Base-by-base conservation (phyloP, 1,140 invertebrate species). In the Lepidurus couesii region DNA sequence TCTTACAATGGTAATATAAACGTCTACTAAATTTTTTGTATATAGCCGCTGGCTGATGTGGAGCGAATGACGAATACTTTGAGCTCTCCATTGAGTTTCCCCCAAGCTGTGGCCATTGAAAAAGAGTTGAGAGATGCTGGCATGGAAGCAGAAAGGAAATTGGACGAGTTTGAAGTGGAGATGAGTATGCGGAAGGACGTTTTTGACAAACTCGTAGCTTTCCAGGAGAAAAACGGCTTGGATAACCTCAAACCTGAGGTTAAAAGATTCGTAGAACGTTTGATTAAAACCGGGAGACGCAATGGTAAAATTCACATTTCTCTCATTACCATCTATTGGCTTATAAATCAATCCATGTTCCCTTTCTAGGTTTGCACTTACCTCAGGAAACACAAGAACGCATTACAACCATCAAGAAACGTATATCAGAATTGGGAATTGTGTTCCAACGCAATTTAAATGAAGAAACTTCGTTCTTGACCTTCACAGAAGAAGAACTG, bases 171-270 rank as follows among this genome's bases (percentile, higher is more conserved):
- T 84, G 85, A 87, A 83, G 86, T 88, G 26, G 87, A 88, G 82
- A 84, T 87, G 82, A 86, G 85, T 84, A 88, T 89, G 87, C 81
- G 87, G 65, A 86, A 87, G 80, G 88, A 88, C 82, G 84, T 89
- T 8, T 89, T 88, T 84, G 85, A 88, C 79, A 83, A 85, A 45
- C 79, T 88, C 34, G 83, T 86, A 76, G 82, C 83, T 13, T 84
- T 84, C 76, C 81, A 85, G 53, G 84, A 85, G 73, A 84, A 85
- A 78, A 77, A 80, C 34, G 82, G 81, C 16, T 74, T 80, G 43
- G 80, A 83, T 43, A 80, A 80, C 16, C 77, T 86, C 26, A 81
- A 82, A 43, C 80, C 83, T 76, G 87, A 88, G 81, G 82, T 83
- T 7, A 83, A 83, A 47, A 81, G 87, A 73, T 87, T 83, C 80